Base-by-base conservation (phyloP, 2,888 invertebrate species). In the Eupithecia subumbrata region DNA sequence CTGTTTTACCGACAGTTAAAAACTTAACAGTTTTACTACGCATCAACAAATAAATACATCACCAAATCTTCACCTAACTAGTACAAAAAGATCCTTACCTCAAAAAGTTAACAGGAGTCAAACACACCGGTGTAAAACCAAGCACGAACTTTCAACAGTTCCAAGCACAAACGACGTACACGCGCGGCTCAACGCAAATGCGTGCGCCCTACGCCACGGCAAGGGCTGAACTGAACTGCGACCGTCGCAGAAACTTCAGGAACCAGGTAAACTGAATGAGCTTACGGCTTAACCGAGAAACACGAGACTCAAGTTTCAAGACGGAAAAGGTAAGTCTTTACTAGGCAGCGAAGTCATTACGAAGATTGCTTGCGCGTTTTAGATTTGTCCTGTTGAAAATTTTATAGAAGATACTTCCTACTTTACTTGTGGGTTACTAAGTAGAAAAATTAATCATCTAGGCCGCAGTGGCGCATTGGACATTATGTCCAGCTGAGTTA, bases 81-180 rank as follows among this genome's bases (percentile, higher is more conserved):
- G n/a, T 48, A 12, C 22, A 22, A 4, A 60, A 25, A 56, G 25
- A 25, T 25, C 60, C 64, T 64, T 64, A 64, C 64, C 64, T 64
- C 18, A 18, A 16, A 64, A 64, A 64, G 64, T 34, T 64, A 5
- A 64, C 52, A 56, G 52, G 22, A 64, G 64, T 9, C 30, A 30
- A 64, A 76, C 71, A 64, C 71, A 76, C 76, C 76, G 37, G n/a
- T 68, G 63, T 30, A 34, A 45, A 74, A 69, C 73, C 66, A 48
- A 68, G 48, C 64, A 63, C 56, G 37, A 73, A 76, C 43, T 43
- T 56, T 14, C 25, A 48, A 5, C 14, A 25, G 25, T 14, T 60
- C 25, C 14, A 52, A 52, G 67, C 45, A 71, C 64, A 71, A 68
- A 56, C 22, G 60, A 64, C 7, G 69, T 74, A 69, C 12, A 77